phyloP scores from a whole-genome alignment of 2,113 vertebrate species.

The Anhinga rufa region DNA sequence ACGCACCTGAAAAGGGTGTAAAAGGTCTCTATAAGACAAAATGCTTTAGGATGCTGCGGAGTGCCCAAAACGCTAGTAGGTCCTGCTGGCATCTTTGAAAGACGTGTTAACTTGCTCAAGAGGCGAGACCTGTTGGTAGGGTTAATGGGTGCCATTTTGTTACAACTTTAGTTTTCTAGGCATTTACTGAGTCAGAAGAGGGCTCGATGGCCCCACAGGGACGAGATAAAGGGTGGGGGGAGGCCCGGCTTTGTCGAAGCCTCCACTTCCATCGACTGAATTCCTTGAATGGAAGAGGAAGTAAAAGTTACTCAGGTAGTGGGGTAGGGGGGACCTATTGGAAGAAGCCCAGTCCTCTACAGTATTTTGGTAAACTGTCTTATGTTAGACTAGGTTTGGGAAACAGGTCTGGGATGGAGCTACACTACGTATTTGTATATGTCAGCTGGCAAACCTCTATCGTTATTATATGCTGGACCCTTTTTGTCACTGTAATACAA shows the following conservation, averaged over 20 bases:
- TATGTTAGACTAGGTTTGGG: background rate
- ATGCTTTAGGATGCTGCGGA: accelerated
- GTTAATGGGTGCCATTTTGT: accelerated
- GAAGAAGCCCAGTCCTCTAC: too few relatives aligned
- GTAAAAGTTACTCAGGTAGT: accelerated
- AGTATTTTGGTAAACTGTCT: background rate
- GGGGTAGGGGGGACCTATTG: accelerated
- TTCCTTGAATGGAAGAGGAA: background rate
- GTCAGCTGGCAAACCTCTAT: accelerated
- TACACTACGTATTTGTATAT: accelerated
- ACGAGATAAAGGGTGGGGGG: accelerated
- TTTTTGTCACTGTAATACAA: background rate
- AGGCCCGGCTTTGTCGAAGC: accelerated
- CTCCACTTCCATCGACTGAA: background rate
- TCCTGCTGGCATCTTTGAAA: background rate
- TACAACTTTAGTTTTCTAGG: background rate
- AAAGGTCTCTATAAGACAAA: too few relatives aligned
- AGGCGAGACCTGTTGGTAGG: background rate
- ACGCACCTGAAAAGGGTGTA: accelerated
- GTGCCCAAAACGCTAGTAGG: accelerated
- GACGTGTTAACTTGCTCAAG: background rate
- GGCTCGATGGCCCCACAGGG: accelerated
- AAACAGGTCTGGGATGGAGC: background rate
- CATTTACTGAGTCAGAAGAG: background rate
- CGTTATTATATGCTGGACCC: accelerated